Evolutionary conservation across 2,888 invertebrate species (phyloP).

Genomic region (Helobdella robusta): DNA sequence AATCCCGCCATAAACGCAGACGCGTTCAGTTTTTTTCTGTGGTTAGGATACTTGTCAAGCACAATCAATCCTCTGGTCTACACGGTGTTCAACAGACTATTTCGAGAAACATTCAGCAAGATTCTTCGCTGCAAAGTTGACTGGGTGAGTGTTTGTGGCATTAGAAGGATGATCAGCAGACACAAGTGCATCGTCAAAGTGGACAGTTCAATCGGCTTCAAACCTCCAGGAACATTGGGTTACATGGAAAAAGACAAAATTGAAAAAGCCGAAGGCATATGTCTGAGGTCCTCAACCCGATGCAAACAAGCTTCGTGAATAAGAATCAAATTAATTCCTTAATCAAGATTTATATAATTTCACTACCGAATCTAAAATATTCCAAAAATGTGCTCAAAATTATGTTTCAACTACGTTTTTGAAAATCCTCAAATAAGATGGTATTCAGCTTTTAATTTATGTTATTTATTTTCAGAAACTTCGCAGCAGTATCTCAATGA

Average conservation of each 20-base stretch:
- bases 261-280: conserved; percentile 18
- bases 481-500: too few relatives aligned
- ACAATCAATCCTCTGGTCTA: conserved; percentile 21
- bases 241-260: conserved; percentile 18
- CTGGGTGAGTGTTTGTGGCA: background rate
- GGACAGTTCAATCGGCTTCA: background rate
- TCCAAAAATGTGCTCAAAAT: too few relatives aligned
- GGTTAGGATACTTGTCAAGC: conserved; percentile 21
- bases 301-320: too few relatives aligned
- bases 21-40: conserved; percentile 11
- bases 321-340: too few relatives aligned
- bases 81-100: conserved; percentile 20
- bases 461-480: too few relatives aligned
- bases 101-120: conserved; percentile 15
- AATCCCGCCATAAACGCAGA: conserved; percentile 5
- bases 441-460: too few relatives aligned
- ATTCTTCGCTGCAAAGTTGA: conserved; percentile 5
- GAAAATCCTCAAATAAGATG: too few relatives aligned
- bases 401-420: too few relatives aligned
- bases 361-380: too few relatives aligned
- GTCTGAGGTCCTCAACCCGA: background rate
- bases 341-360: too few relatives aligned
- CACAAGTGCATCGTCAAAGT: background rate
- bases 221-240: conserved; percentile 1
- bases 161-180: background rate